Conservation (phyloP, 1,140 invertebrate genomes). For the Drosophila tristis region DNA sequence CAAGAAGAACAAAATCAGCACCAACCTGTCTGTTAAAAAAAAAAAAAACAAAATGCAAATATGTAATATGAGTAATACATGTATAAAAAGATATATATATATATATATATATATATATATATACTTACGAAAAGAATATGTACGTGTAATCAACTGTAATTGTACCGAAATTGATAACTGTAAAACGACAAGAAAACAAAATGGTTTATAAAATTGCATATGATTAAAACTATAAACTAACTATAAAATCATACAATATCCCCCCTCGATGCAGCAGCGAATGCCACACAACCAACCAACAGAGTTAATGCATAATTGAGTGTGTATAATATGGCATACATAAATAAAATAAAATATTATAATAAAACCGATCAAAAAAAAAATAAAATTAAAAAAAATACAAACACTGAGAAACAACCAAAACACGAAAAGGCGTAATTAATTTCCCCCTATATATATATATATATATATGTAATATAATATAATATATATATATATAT, state of each 20-base stretch:
- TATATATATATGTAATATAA: background rate
- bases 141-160: constrained; percentile 59
- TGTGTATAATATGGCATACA: constrained; percentile 62
- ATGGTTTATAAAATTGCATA: constrained; percentile 74
- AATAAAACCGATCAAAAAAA: constrained; percentile 33
- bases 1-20: constrained; percentile 35
- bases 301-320: constrained; percentile 61
- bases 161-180: constrained; percentile 79
- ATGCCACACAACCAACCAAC: constrained; percentile 44
- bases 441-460: constrained; percentile 30
- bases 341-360: constrained; percentile 64
- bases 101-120: constrained; percentile 36
- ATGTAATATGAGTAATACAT: constrained; percentile 46
- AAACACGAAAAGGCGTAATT: constrained; percentile 42
- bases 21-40: constrained; percentile 50
- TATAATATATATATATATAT: background rate
- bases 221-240: constrained; percentile 73
- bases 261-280: constrained; percentile 59
- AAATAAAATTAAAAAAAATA: constrained; percentile 50
- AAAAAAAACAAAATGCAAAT: constrained; percentile 38
- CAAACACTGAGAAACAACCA: constrained; percentile 63
- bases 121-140: constrained; percentile 31
- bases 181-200: constrained; percentile 59
- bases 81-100: constrained; percentile 38
- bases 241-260: constrained; percentile 73